These are phyloP conservation scores for Lasioglossum marginatum DNA, from an alignment of 2,888 invertebrate species.

Conservation along the genomic window DNA sequence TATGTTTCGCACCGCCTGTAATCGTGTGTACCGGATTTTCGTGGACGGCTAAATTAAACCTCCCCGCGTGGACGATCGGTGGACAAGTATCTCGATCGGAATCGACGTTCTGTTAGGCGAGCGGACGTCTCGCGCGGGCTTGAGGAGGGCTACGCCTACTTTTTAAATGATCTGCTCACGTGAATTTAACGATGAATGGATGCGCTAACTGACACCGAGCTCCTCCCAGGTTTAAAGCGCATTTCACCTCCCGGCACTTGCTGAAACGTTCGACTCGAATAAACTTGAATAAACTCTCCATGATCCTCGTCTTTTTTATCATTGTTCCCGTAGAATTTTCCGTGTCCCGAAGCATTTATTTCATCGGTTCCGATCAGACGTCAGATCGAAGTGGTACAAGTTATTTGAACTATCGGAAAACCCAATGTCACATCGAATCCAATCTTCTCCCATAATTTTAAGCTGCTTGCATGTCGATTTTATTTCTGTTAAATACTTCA, in stretches of 20 bases:
- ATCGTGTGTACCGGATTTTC: background rate
- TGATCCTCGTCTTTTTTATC: slow-evolving; percentile 3
- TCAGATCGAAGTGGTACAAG: slow-evolving; percentile 15
- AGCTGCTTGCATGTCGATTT: background rate
- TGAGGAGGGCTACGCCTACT: slow-evolving; percentile 81
- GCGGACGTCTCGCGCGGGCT: slow-evolving; percentile 72
- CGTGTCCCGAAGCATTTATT: background rate
- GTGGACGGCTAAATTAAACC: background rate
- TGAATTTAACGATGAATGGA: slow-evolving; percentile 74
- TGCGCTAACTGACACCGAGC: slow-evolving; percentile 39
- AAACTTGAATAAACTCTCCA: background rate
- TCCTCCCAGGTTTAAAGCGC: background rate
- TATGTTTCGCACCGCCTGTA: slow-evolving; percentile 23
- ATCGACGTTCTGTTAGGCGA: slow-evolving; percentile 38
- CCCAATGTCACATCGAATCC: background rate
- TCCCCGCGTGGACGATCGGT: background rate
- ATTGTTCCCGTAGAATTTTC: slow-evolving; percentile 12
- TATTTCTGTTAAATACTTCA: background rate
- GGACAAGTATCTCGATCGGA: slow-evolving; percentile 8
- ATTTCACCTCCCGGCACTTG: background rate
- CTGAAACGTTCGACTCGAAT: slow-evolving; percentile 1
- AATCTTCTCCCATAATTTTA: background rate
- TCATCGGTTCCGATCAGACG: slow-evolving; percentile 11
- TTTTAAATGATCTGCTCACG: slow-evolving; percentile 80
- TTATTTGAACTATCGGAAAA: background rate